These are phyloP conservation scores for Labeo calbasu DNA, from an alignment of 2,797 vertebrate genomes.

Conservation along the genomic window DNA sequence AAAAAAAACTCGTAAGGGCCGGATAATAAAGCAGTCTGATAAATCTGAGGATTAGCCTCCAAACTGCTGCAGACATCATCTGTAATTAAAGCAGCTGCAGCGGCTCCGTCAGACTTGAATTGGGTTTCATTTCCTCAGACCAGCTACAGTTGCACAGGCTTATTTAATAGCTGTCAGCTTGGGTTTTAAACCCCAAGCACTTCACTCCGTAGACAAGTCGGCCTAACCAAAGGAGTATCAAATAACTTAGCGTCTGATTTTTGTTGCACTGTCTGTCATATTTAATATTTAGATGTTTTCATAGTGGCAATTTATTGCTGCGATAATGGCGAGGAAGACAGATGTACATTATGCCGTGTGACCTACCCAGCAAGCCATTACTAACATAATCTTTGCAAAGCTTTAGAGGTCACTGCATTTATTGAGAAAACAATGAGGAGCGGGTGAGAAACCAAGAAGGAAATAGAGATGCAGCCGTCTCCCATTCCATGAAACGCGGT, in stretches of 20 bases:
- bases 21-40: slow-evolving; percentile 39
- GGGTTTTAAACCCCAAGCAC: slow-evolving; percentile 62
- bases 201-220: slow-evolving; percentile 43
- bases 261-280: slow-evolving; percentile 67
- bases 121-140: slow-evolving; percentile 65
- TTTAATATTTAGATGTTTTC: slow-evolving; percentile 73
- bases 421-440: slow-evolving; percentile 55
- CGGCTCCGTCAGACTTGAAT: slow-evolving; percentile 62
- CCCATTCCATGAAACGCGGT: slow-evolving; percentile 1
- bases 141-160: slow-evolving; percentile 70
- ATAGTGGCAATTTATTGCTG: slow-evolving; percentile 66
- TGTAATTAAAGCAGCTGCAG: slow-evolving; percentile 65
- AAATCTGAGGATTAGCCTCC: slow-evolving; percentile 62
- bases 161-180: slow-evolving; percentile 67
- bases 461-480: not conserved
- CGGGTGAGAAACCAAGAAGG: slow-evolving; percentile 9
- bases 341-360: slow-evolving; percentile 59
- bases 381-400: slow-evolving; percentile 61
- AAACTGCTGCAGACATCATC: slow-evolving; percentile 60
- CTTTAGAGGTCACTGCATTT: slow-evolving; percentile 63
- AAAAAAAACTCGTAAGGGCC: slow-evolving; percentile 28
- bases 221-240: slow-evolving; percentile 63
- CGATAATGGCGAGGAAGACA: slow-evolving; percentile 61
- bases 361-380: slow-evolving; percentile 57
- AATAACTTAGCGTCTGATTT: slow-evolving; percentile 66